Conservation (phyloP, 2,888 invertebrate genomes). For the Perithous albicinctus region DNA sequence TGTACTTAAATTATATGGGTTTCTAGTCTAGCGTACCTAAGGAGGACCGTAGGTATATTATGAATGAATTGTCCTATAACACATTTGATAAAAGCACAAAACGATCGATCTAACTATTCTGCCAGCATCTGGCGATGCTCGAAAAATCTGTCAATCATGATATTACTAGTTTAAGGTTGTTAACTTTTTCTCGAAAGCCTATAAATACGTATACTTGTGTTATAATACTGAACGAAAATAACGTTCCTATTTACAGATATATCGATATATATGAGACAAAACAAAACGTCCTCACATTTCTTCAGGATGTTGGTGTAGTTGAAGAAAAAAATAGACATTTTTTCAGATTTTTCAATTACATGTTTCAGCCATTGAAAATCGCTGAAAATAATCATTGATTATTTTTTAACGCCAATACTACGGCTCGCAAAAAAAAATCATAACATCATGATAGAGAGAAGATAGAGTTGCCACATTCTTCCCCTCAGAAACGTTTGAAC, state of each 20-base stretch:
- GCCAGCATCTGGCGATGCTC: slow-evolving; percentile 14
- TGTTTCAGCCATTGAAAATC: too few species aligned
- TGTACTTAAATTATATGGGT: slow-evolving; percentile 57
- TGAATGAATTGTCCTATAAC: not conserved
- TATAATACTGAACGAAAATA: slow-evolving; percentile 36
- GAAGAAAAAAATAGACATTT: too few species aligned
- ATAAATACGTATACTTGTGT: slow-evolving; percentile 22
- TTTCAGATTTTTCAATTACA: not conserved
- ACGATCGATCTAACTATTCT: not conserved
- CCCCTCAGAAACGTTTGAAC: too few species aligned
- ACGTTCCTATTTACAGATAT: slow-evolving; percentile 32
- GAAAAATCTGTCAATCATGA: slow-evolving; percentile 42
- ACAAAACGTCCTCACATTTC: too few species aligned
- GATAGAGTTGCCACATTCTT: too few species aligned
- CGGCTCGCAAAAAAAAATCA: too few species aligned
- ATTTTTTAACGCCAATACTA: too few species aligned
- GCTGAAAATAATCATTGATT: too few species aligned
- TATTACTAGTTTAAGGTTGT: slow-evolving; percentile 55
- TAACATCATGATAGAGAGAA: too few species aligned
- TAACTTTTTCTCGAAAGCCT: slow-evolving; percentile 18
- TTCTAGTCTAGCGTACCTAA: slow-evolving; percentile 52
- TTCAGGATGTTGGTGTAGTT: too few species aligned
- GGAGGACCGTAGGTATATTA: slow-evolving; percentile 9
- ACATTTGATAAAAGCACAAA: slow-evolving; percentile 9
- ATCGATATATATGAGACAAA: slow-evolving; percentile 20